Evolutionary conservation across 1,140 invertebrate genomes (phyloP).

Genomic region (Sarcophaga peregrina): DNA sequence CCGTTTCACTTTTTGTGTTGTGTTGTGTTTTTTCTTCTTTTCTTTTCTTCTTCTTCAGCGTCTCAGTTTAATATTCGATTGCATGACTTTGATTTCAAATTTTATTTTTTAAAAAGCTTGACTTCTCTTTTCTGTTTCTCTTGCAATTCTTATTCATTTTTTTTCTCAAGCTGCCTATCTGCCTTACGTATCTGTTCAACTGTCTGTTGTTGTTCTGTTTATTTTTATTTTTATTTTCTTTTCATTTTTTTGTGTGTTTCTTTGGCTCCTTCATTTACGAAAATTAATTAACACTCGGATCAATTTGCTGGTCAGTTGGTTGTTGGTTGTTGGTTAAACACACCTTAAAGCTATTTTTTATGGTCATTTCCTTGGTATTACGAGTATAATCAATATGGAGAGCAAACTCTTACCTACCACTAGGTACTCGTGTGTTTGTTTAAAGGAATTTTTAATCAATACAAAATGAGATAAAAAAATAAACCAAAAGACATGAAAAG

Average conservation of each 20-base stretch:
- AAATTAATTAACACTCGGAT: conserved; percentile 16
- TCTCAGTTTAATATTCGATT: neutral
- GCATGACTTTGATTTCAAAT: conserved; percentile 1
- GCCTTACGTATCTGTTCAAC: neutral
- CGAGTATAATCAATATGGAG: too few relatives aligned
- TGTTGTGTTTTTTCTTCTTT: neutral
- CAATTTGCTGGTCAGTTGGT: neutral
- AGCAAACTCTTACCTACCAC: too few relatives aligned
- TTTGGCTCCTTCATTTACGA: neutral
- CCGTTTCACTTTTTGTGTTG: too few relatives aligned
- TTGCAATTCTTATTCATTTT: neutral
- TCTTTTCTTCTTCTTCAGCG: neutral
- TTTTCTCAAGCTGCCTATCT: neutral
- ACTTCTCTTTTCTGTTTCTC: neutral
- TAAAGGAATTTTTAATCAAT: too few relatives aligned
- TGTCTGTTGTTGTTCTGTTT: neutral
- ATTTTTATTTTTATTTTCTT: neutral
- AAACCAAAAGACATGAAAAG: too few relatives aligned
- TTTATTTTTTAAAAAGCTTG: neutral
- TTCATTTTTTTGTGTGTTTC: neutral
- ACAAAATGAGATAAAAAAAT: too few relatives aligned
- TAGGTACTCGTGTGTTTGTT: too few relatives aligned
- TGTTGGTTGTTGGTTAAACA: neutral
- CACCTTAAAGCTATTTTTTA: neutral
- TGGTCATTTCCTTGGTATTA: neutral